Percentiles rank a stretch among this genome's conserved stretches.
phyloP scores from a whole-genome alignment of 2,113 vertebrate genomes.

The Platysteira castanea region DNA sequence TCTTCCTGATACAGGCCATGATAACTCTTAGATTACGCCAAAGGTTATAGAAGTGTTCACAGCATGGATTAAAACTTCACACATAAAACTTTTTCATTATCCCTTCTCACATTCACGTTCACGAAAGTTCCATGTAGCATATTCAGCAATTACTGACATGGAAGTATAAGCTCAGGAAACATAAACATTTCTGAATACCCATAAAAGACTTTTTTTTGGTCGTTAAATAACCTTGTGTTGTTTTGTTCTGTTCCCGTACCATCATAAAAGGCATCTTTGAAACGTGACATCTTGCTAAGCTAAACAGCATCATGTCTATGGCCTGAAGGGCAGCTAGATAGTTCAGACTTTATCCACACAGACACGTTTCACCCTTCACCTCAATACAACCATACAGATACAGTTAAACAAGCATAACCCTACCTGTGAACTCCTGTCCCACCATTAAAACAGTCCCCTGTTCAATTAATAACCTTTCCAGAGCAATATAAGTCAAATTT shows the following conservation, averaged over 20 bases:
- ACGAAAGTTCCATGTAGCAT: background rate
- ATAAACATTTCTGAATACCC: background rate
- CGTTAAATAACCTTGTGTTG: background rate
- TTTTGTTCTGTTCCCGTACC: background rate
- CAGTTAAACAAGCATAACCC: background rate
- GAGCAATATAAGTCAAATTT: background rate
- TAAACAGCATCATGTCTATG: background rate
- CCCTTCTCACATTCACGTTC: background rate
- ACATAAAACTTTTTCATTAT: background rate
- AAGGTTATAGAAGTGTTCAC: conserved; percentile 3
- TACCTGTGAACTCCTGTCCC: background rate
- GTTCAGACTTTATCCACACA: background rate
- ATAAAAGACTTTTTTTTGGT: background rate
- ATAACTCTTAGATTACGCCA: background rate
- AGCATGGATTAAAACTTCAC: background rate
- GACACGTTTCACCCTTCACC: background rate
- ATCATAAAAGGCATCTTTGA: background rate
- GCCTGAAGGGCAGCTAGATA: background rate
- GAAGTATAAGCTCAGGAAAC: background rate
- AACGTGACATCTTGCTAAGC: background rate
- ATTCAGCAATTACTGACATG: background rate
- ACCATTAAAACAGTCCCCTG: background rate
- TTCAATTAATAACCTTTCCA: background rate
- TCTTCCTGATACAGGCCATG: background rate
- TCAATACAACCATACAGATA: background rate